These are phyloP conservation scores for Bombyx mandarina DNA, from an alignment of 1,140 invertebrate species.

Conservation along the genomic window DNA sequence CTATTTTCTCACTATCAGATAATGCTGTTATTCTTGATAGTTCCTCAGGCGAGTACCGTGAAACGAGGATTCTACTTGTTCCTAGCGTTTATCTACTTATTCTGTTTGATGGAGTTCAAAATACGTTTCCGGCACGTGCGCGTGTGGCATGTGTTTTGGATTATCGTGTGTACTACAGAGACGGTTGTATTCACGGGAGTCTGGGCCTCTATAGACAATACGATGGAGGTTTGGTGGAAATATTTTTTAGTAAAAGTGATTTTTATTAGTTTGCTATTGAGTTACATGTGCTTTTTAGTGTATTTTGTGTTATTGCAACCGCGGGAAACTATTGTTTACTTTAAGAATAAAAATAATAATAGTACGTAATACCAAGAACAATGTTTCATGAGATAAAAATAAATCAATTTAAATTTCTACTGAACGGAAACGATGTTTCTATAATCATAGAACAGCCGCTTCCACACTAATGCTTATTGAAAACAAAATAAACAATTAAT, in stretches of 20 bases:
- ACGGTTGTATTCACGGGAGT: constrained; percentile 75
- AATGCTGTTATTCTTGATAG: constrained; percentile 74
- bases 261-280: constrained; percentile 57
- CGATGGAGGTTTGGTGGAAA: constrained; percentile 74
- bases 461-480: too few species aligned
- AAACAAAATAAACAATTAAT: too few species aligned
- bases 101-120: constrained; percentile 82
- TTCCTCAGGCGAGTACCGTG: constrained; percentile 71
- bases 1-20: constrained; percentile 73
- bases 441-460: too few species aligned
- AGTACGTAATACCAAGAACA: neutral
- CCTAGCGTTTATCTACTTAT: constrained; percentile 79
- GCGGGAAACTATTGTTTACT: constrained; percentile 64
- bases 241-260: constrained; percentile 71
- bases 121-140: constrained; percentile 80
- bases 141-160: constrained; percentile 76
- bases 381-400: constrained; percentile 1
- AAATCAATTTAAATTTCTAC: constrained; percentile 4
- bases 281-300: constrained; percentile 66
- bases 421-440: constrained; percentile 6
- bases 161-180: constrained; percentile 75
- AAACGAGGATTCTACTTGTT: constrained; percentile 74
- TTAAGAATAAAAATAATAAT: constrained; percentile 30
- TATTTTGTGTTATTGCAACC: constrained; percentile 73
- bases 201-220: constrained; percentile 75